These are phyloP conservation scores for Spongilla lacustris DNA, from an alignment of 37 sponge, comb jelly and placozoan species.

Conservation along the genomic window DNA sequence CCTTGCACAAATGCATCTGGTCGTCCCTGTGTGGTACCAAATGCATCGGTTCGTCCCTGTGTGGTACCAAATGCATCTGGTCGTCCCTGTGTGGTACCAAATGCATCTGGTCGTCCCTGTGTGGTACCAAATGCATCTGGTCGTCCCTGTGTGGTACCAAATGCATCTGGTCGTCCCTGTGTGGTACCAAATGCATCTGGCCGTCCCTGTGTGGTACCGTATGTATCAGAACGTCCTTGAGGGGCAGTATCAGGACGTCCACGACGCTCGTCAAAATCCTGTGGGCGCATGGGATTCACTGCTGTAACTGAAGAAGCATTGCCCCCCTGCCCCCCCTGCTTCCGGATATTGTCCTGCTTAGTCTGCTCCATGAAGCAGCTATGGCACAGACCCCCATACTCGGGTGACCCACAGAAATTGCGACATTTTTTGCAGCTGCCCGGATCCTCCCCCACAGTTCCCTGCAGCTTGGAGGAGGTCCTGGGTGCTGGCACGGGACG, in stretches of 20 bases:
- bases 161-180: not conserved
- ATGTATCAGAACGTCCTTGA: no score
- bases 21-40: no score
- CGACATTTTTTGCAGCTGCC: constrained; percentile 47
- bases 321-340: no score
- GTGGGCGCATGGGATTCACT: no score
- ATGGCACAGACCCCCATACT: constrained; percentile 56
- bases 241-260: no score
- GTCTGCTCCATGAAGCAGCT: constrained; percentile 48
- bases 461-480: not conserved
- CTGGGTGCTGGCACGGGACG: not conserved
- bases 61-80: not conserved
- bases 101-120: not conserved
- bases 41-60: no score
- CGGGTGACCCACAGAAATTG: constrained; percentile 24
- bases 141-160: not conserved
- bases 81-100: not conserved
- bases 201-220: no score
- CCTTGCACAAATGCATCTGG: not conserved
- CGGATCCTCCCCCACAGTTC: not conserved
- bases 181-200: not conserved
- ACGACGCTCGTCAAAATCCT: no score
- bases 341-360: not conserved
- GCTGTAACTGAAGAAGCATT: no score
- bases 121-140: not conserved